Evolutionary conservation across 2,113 vertebrate genomes (phyloP).

Genomic region (Macquaria australasica): DNA sequence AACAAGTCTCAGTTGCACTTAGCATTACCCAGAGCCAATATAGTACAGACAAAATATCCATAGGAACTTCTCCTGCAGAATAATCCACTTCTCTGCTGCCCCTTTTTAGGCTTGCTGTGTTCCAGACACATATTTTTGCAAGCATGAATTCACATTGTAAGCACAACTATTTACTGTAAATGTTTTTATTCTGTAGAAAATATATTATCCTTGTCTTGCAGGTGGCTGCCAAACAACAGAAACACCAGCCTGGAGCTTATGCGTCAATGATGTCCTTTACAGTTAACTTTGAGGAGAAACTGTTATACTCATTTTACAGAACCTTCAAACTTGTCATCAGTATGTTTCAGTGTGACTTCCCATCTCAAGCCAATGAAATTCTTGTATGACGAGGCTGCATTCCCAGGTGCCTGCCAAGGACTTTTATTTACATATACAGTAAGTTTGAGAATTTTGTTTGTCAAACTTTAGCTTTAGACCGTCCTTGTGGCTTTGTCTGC

Average conservation of each 20-base stretch:
- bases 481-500: slow-evolving; percentile 32
- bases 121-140: neutral
- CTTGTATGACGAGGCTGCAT: neutral
- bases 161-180: neutral
- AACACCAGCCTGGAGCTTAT: neutral
- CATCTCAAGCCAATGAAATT: neutral
- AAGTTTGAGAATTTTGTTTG: slow-evolving; percentile 3
- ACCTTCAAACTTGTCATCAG: neutral
- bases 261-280: neutral
- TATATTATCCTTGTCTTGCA: neutral
- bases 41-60: neutral
- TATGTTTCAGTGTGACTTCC: neutral
- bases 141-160: neutral
- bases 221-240: neutral
- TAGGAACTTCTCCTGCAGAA: neutral
- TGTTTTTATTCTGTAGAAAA: slow-evolving; percentile 4
- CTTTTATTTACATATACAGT: slow-evolving; percentile 1
- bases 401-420: neutral
- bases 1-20: neutral
- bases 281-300: neutral
- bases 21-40: neutral
- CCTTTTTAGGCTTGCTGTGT: neutral
- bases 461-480: slow-evolving; percentile 20
- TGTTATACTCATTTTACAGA: neutral
- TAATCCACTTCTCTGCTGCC: neutral